Conservation (phyloP, 2,888 invertebrate genomes). For the Tiliacea citrago region DNA sequence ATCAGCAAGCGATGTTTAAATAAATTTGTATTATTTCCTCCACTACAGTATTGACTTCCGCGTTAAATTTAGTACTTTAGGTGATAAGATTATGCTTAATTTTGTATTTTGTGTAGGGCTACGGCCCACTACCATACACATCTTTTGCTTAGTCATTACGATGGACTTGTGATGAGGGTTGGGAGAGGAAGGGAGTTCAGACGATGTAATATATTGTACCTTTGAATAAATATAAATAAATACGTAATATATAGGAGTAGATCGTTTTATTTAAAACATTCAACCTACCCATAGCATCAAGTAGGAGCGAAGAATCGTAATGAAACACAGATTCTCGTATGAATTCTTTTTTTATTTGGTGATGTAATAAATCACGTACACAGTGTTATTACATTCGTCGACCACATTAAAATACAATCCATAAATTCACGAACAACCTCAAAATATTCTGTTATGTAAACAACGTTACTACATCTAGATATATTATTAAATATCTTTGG, state of each 20-base stretch:
- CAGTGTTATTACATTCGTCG: conserved; percentile 84
- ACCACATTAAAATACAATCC: conserved; percentile 88
- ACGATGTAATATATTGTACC: conserved; percentile 91
- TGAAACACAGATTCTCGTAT: conserved; percentile 70
- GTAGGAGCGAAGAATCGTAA: conserved; percentile 44
- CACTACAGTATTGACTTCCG: conserved; percentile 89
- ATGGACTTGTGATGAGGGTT: conserved; percentile 85
- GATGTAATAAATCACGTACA: conserved; percentile 86
- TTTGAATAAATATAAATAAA: conserved; percentile 90
- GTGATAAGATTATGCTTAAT: conserved; percentile 87
- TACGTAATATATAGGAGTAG: conserved; percentile 88
- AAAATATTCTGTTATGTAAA: conserved; percentile 88
- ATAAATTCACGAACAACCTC: conserved; percentile 88
- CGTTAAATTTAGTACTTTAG: conserved; percentile 84
- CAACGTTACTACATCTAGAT: conserved; percentile 88
- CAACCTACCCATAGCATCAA: neutral
- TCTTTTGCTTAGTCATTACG: conserved; percentile 88
- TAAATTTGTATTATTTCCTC: conserved; percentile 84
- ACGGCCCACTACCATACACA: conserved; percentile 85
- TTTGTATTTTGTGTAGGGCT: conserved; percentile 88
- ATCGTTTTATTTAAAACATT: conserved; percentile 74
- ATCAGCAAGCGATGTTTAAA: conserved; percentile 81
- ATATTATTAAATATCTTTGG: conserved; percentile 89
- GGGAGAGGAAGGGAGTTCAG: conserved; percentile 84
- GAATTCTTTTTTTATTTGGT: conserved; percentile 84